A percentile compares a stretch with the other conserved stretches of the same genome.
These are phyloP conservation scores for Peromyscus maniculatus DNA, from an alignment of 2,113 vertebrate species.

Conservation along the genomic window DNA sequence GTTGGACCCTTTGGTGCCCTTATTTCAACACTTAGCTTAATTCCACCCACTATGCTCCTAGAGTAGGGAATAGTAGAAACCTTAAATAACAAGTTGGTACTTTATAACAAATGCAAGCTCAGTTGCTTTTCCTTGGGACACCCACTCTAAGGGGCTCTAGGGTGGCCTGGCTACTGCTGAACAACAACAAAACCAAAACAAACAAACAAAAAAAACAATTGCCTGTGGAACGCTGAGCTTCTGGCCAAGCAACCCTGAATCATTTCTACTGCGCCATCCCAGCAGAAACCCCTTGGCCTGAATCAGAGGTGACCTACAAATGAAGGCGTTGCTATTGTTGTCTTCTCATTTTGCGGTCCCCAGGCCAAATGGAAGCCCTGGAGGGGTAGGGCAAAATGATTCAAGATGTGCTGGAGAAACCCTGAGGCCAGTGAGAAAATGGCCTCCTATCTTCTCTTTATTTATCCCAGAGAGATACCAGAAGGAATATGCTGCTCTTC, in stretches of 20 bases:
- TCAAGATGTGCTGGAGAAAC: not conserved
- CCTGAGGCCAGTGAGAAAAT: conserved; percentile 27
- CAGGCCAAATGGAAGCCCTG: not conserved
- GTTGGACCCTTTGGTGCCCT: not conserved
- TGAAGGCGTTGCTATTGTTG: not conserved
- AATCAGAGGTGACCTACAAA: not conserved
- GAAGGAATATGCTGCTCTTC: conserved; percentile 44
- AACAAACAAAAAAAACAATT: not conserved
- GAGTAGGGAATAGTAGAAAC: conserved; percentile 12
- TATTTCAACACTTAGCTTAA: not conserved
- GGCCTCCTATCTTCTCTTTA: conserved; percentile 31
- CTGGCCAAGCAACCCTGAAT: not conserved
- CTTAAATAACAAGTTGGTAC: not conserved
- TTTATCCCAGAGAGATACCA: conserved; percentile 45
- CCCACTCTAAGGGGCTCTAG: not conserved
- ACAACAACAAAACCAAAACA: not conserved
- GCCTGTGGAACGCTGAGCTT: not conserved
- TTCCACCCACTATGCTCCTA: not conserved
- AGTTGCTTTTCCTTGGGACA: not conserved
- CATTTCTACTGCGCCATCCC: not conserved
- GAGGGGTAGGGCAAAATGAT: conserved; percentile 14
- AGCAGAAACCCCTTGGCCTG: not conserved
- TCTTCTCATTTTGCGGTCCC: not conserved
- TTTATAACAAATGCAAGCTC: conserved; percentile 42
- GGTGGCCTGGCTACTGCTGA: not conserved